phyloP scores from a whole-genome alignment of 2,797 vertebrate genomes.

The Prunella strophiata region DNA sequence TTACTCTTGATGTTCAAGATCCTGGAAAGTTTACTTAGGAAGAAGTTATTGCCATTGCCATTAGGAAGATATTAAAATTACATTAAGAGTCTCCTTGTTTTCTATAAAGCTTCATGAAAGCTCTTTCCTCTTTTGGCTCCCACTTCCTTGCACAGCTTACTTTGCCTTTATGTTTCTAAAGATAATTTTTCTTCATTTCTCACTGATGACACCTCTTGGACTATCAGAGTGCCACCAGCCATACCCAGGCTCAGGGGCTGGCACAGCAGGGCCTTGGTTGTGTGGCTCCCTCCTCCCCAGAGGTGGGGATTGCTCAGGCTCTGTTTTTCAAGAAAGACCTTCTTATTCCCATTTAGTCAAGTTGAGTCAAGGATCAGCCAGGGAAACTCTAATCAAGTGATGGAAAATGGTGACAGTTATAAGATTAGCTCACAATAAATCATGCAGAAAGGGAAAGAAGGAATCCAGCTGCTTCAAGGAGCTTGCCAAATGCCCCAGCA shows the following conservation, averaged over 20 bases:
- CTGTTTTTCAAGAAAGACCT: background rate
- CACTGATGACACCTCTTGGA: background rate
- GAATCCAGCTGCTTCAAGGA: constrained; percentile 32
- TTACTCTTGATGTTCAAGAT: background rate
- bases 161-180: background rate
- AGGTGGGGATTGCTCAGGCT: background rate
- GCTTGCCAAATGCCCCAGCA: constrained; percentile 31
- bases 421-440: constrained; percentile 38
- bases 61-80: background rate
- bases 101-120: background rate
- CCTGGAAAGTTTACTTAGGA: background rate
- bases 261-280: background rate
- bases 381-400: constrained; percentile 25
- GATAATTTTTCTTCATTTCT: background rate
- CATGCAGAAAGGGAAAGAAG: constrained; percentile 13
- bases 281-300: background rate
- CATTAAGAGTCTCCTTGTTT: background rate
- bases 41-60: background rate
- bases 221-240: background rate
- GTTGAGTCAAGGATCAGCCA: background rate
- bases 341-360: background rate
- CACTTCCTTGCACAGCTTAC: background rate
- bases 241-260: background rate
- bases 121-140: background rate
- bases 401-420: constrained; percentile 3